phyloP scores from a whole-genome alignment of 2,888 invertebrate species.

The Melanargia galathea region DNA sequence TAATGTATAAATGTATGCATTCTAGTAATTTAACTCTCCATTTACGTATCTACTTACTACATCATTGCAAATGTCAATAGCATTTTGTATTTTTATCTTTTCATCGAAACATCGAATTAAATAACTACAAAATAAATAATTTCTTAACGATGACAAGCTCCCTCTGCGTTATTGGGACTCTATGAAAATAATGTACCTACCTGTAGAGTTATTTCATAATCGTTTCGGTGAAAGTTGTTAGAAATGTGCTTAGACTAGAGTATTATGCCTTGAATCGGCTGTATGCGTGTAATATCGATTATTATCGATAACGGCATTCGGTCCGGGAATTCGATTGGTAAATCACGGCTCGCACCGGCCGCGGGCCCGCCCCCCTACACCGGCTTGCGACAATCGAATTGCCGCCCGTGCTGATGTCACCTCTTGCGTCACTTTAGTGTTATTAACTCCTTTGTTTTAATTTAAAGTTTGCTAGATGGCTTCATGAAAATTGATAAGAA shows the following conservation, averaged over 20 bases:
- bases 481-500: conserved; percentile 10
- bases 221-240: conserved; percentile 12
- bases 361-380: conserved; percentile 47
- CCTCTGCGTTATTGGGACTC: neutral
- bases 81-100: neutral
- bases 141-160: too few relatives aligned
- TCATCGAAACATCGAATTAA: neutral
- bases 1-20: too few relatives aligned
- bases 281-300: conserved; percentile 31
- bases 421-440: conserved; percentile 43
- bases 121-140: too few relatives aligned
- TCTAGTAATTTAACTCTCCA: too few relatives aligned
- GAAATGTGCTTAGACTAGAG: conserved; percentile 14
- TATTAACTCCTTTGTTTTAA: conserved; percentile 10
- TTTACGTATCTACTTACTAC: too few relatives aligned
- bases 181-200: too few relatives aligned
- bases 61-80: too few relatives aligned
- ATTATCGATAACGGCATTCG: conserved; percentile 60
- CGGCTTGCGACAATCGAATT: conserved; percentile 60
- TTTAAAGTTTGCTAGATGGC: conserved; percentile 4
- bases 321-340: conserved; percentile 72
- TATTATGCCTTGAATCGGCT: conserved; percentile 12
- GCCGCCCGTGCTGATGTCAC: conserved; percentile 55
- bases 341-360: conserved; percentile 59
- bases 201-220: conserved; percentile 2